Evolutionary conservation across 2,113 vertebrate species (phyloP).

Genomic region (Brachypteracias leptosomus): DNA sequence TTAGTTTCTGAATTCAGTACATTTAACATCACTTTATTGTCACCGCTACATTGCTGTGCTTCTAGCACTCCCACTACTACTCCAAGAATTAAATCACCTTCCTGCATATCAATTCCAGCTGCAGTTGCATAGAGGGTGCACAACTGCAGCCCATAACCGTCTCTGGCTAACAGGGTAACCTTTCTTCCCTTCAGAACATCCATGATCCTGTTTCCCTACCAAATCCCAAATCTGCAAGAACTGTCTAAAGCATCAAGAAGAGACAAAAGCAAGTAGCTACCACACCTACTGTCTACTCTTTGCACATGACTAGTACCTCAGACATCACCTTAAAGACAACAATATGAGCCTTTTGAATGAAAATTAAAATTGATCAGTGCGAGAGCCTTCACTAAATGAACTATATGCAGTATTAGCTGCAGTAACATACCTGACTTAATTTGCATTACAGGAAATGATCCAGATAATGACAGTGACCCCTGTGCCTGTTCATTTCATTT

Average conservation of each 20-base stretch:
- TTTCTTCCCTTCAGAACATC: neutral
- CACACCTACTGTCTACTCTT: neutral
- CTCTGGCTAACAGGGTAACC: neutral
- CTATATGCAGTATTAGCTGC: neutral
- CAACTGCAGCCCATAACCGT: neutral
- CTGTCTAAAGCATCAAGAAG: neutral
- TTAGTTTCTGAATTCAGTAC: neutral
- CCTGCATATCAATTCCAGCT: neutral
- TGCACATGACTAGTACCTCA: neutral
- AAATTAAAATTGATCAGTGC: neutral
- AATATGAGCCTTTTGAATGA: neutral
- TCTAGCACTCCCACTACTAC: neutral
- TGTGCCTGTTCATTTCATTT: conserved; percentile 16
- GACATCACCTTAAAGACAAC: neutral
- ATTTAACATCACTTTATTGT: neutral
- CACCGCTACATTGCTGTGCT: neutral
- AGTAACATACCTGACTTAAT: conserved; percentile 12
- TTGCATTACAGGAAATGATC: conserved; percentile 25
- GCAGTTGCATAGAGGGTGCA: neutral
- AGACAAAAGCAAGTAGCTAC: neutral
- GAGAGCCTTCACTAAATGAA: neutral
- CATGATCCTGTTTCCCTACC: neutral
- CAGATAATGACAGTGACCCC: conserved; percentile 29
- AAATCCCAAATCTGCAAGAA: neutral
- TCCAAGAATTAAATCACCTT: neutral